Evolutionary conservation across 2,797 vertebrate genomes (phyloP).

Genomic region (Hydrophis major): DNA sequence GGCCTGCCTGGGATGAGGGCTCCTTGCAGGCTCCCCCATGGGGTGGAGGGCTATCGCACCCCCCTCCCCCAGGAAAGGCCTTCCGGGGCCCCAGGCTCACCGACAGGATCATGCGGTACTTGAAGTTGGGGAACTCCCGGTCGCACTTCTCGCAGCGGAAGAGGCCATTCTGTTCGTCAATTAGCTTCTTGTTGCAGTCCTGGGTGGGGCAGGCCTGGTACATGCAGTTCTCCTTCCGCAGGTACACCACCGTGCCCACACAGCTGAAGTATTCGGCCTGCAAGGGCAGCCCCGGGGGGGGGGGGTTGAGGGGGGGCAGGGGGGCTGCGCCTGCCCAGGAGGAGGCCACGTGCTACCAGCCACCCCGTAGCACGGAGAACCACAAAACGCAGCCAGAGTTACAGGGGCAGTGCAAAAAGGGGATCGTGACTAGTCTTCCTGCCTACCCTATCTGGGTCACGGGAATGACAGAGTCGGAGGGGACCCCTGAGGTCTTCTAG

Average conservation of each 20-base stretch:
- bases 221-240: conserved; percentile 93
- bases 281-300: not conserved
- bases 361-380: too few species aligned
- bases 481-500: too few species aligned
- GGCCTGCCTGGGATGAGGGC: too few species aligned
- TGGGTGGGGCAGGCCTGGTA: conserved; percentile 93
- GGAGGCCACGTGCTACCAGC: too few species aligned
- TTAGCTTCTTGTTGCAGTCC: conserved; percentile 97
- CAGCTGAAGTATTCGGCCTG: conserved; percentile 94
- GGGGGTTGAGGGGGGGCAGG: conserved; percentile 24
- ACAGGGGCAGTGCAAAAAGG: too few species aligned
- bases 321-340: not conserved
- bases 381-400: not conserved
- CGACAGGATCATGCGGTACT: conserved; percentile 94
- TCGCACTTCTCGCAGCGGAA: conserved; percentile 97
- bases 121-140: conserved; percentile 93
- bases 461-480: too few species aligned
- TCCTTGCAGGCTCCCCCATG: too few species aligned
- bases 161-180: conserved; percentile 94
- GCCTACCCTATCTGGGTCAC: too few species aligned
- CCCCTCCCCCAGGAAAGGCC: not conserved
- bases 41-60: not conserved
- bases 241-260: conserved; percentile 86
- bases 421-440: too few species aligned
- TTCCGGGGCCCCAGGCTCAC: conserved; percentile 72